phyloP scores from a whole-genome alignment of 2,113 vertebrate genomes.

The Phaetusa simplex region DNA sequence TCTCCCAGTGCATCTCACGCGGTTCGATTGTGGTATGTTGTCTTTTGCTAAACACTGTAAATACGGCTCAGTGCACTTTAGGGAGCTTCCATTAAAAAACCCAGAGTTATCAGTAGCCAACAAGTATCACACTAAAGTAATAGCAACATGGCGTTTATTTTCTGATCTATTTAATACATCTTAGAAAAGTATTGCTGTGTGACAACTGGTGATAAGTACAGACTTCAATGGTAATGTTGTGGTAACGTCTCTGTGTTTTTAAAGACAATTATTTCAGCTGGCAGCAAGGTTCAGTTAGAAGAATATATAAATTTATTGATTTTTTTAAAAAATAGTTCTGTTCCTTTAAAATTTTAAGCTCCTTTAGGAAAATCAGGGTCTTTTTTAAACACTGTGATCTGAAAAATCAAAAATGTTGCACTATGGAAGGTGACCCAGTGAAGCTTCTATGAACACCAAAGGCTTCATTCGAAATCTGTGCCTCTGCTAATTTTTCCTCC shows the following conservation, averaged over 20 bases:
- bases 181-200: not conserved
- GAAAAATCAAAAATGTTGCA: constrained; percentile 42
- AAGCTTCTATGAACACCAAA: not conserved
- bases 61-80: not conserved
- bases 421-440: not conserved
- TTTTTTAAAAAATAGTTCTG: not conserved
- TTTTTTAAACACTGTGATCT: constrained; percentile 38
- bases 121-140: not conserved
- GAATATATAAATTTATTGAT: not conserved
- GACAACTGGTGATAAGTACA: not conserved
- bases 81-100: not conserved
- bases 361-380: constrained; percentile 29
- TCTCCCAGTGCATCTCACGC: not conserved
- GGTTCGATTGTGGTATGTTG: not conserved
- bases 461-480: not conserved
- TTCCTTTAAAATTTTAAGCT: constrained; percentile 36
- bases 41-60: not conserved
- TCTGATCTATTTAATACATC: not conserved
- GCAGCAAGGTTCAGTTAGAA: constrained; percentile 29
- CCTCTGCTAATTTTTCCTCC: not conserved
- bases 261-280: not conserved
- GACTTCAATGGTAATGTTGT: not conserved
- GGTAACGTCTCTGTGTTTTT: not conserved
- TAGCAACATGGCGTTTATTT: not conserved
- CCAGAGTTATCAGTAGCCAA: not conserved